Evolutionary conservation across 2,113 vertebrate species (phyloP), one percentile per base, ranked within the genome.

Genomic region (Dinomys branickii): DNA sequence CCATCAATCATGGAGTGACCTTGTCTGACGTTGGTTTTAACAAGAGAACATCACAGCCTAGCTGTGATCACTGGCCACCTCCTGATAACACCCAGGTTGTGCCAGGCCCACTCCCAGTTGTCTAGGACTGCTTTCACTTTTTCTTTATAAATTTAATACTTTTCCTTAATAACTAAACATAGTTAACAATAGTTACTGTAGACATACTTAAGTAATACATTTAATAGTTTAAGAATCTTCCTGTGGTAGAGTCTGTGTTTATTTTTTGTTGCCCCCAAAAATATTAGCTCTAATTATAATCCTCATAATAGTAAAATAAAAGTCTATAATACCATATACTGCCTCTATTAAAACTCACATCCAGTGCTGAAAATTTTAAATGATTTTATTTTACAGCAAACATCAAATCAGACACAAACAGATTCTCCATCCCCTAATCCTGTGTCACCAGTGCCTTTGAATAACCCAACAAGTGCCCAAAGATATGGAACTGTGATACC

Each of bases 401-500:
- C 95, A 77, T 96, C 97, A 97, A 98, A 97, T 97, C 98, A 98
- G 91, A 98, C 92, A 11, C 98, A 99, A 98, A 98, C 98, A 71
- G 97, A 98, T 97, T 98, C 98, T 97, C 97, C 98, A 69, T 98
- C 98, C 88, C 97, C 98, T 90, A 98, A 92, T 88, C 82, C 98
- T 89, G 94, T 97, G 33, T 98, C 98, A n/a, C 98, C 98, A 0
- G 94, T 98, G 78, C 98, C 98, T 81, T 97, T 98, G 83, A 98
- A 97, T 96, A 98, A 96, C 75, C 94, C 98, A 89, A 97, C 97
- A 38, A 97, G 97, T 92, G 96, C 96, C 88, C 97, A 98, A 67
- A 96, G 97, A 92, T 98, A 98, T 73, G 98, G 98, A 98, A 99
- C 98, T 2, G 98, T 99, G 85, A 99, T 99, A 97, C 99, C 99